Base-by-base conservation (phyloP, 2,113 vertebrate genomes). In the Grammomys dolichurus region DNA sequence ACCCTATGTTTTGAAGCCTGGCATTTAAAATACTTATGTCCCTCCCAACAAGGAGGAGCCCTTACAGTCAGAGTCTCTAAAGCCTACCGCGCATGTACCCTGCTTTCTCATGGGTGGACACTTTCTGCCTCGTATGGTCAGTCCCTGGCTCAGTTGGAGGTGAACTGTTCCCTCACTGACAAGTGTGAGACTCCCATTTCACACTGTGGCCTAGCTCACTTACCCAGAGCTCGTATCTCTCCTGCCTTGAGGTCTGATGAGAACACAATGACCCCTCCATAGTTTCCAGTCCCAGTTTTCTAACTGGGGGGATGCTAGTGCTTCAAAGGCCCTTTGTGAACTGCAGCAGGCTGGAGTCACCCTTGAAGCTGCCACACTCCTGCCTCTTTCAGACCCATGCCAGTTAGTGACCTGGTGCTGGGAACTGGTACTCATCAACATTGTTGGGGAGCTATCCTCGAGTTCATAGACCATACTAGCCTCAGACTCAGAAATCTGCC, bases 31-130 rank as follows among this genome's bases (percentile, higher is more conserved):
- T 56, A 75, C 33, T 91, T 86, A 46, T 89, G 67, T 3, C 46
- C 17, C 43, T 95, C 28, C 60, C 80, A 58, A 76, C 84, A 76
- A 48, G 54, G 48, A 95, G n/a, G n/a, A 48, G 69, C 92, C 86
- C 40, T 93, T 89, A 89, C 54, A 54, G 4, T 93, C 36, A 63
- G 12, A 89, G 36, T 76, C 81, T 81, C 54, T 91, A 33, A 80
- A 33, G 17, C 16, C 43, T 77, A 17, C 22, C n/a, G 3, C 7
- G 20, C 54, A 7, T 77, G 43, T 87, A 19, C 81, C 81, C 26
- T 20, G 54, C 63, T 72, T 85, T 87, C 31, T 80, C 70, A 73
- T 87, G 69, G 90, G 67, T 16, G 31, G 58, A 63, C 31, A 75
- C 82, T 94, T 84, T 33, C 85, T 93, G 63, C 28, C 24, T 90